These are phyloP conservation scores for Auanema sp. DNA, from an alignment of 2,888 invertebrate genomes.

Conservation along the genomic window DNA sequence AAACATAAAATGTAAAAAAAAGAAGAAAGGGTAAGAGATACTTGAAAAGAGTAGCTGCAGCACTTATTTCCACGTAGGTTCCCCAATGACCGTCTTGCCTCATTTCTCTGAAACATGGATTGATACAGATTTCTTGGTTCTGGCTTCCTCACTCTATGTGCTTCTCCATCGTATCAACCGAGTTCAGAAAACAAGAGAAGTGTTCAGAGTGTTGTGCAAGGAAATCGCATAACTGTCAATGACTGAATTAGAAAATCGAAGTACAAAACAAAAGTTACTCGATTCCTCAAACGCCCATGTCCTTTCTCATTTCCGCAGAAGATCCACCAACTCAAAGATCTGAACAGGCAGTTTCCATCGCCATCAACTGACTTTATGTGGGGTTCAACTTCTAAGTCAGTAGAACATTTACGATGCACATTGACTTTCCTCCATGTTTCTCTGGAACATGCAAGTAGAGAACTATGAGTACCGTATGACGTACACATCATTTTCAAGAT, in stretches of 20 bases:
- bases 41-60: conserved; percentile 12
- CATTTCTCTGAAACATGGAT: conserved; percentile 11
- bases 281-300: conserved; percentile 2
- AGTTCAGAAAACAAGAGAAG: background rate
- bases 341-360: conserved; percentile 19
- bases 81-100: conserved; percentile 6
- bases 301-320: conserved; percentile 10
- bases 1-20: no score
- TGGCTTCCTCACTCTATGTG: background rate
- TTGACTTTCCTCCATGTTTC: no score
- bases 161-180: background rate
- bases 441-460: no score
- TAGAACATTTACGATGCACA: no score
- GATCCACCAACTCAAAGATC: conserved; percentile 12
- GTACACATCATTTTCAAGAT: no score
- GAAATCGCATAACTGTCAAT: conserved; percentile 1
- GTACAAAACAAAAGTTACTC: no score
- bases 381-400: no score
- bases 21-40: conserved; percentile 5
- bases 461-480: no score
- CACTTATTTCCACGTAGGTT: conserved; percentile 10
- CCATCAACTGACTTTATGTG: conserved; percentile 1
- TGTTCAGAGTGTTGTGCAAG: background rate
- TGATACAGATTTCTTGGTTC: background rate
- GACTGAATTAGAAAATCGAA: background rate